These are phyloP conservation scores for Mallateleia sp. DNA, from an alignment of 2,888 invertebrate genomes.

Conservation along the genomic window DNA sequence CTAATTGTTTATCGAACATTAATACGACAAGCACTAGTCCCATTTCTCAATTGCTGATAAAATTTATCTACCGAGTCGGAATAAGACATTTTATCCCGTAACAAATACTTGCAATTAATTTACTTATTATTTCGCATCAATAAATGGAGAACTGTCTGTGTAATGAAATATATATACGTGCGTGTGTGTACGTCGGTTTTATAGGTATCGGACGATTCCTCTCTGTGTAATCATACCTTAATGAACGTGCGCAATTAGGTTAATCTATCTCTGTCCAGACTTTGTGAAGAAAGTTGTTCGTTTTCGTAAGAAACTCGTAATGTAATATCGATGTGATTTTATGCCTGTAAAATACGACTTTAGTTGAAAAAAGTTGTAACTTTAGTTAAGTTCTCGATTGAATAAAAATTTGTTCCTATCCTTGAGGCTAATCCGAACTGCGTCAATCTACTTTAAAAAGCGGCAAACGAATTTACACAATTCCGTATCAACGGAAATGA, in stretches of 20 bases:
- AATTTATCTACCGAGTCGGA: not conserved
- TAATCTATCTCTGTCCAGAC: slow-evolving; percentile 66
- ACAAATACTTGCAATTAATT: not conserved
- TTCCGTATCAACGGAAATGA: not conserved
- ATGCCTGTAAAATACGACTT: slow-evolving; percentile 57
- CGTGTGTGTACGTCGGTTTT: slow-evolving; percentile 3
- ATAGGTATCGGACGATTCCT: slow-evolving; percentile 12
- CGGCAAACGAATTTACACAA: not conserved
- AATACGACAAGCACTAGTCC: not conserved
- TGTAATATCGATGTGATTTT: slow-evolving; percentile 70
- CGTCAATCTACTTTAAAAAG: slow-evolving; percentile 1
- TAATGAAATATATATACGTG: slow-evolving; percentile 1
- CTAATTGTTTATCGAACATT: not conserved
- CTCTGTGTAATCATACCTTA: slow-evolving; percentile 56
- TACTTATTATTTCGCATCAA: not conserved
- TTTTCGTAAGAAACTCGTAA: slow-evolving; percentile 64
- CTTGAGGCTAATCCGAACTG: slow-evolving; percentile 37
- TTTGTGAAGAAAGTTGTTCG: slow-evolving; percentile 61
- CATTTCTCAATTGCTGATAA: not conserved
- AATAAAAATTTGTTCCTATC: slow-evolving; percentile 51
- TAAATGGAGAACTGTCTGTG: not conserved
- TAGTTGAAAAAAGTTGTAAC: slow-evolving; percentile 32
- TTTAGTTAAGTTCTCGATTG: slow-evolving; percentile 45
- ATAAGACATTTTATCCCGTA: not conserved
- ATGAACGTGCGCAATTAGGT: slow-evolving; percentile 63